Conservation (phyloP, 1,140 invertebrate species). For the Apis cerana region DNA sequence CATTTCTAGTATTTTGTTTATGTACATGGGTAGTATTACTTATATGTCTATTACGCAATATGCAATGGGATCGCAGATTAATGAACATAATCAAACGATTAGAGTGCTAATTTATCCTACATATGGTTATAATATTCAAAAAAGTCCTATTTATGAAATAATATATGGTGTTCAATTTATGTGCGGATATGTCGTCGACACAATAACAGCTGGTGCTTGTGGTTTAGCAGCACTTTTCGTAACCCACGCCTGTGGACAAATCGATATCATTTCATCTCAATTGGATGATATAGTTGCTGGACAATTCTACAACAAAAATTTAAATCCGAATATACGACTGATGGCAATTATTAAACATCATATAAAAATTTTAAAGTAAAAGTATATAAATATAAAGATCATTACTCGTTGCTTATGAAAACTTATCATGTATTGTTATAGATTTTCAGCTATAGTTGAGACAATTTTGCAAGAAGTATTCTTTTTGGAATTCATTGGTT, state of each 20-base stretch:
- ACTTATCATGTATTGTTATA: not conserved
- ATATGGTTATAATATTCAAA: constrained; percentile 32
- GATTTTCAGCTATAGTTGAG: constrained; percentile 64
- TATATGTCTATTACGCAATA: constrained; percentile 35
- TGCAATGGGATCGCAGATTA: not conserved
- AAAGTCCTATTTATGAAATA: constrained; percentile 54
- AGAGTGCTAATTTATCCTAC: constrained; percentile 51
- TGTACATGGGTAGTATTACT: constrained; percentile 48
- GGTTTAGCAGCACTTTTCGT: constrained; percentile 1
- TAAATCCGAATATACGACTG: constrained; percentile 9
- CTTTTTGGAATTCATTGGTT: constrained; percentile 64
- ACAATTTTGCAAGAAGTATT: constrained; percentile 61
- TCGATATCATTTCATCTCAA: constrained; percentile 52
- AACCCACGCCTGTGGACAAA: constrained; percentile 40
- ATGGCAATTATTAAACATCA: constrained; percentile 46
- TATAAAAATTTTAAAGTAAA: constrained; percentile 39
- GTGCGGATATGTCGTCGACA: constrained; percentile 31
- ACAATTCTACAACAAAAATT: not conserved
- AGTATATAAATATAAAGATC: not conserved
- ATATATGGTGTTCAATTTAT: constrained; percentile 46
- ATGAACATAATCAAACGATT: constrained; percentile 46
- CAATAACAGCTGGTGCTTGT: constrained; percentile 27
- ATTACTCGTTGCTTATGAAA: not conserved
- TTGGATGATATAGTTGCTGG: constrained; percentile 43
- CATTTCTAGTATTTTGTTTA: constrained; percentile 37